Conservation (phyloP, 2,888 invertebrate species). For the Ptychoptera albimana region DNA sequence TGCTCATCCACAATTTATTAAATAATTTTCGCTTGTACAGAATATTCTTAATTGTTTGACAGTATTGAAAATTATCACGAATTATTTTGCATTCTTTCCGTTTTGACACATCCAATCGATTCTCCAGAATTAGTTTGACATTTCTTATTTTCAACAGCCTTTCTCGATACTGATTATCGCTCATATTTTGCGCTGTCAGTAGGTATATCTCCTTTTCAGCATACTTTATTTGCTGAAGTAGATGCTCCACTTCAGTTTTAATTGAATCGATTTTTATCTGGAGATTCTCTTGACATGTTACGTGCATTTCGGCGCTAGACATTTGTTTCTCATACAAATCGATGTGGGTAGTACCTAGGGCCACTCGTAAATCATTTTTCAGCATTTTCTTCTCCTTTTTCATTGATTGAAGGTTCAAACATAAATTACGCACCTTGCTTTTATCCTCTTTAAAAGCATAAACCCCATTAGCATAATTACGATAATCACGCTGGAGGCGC, state of each 20-base stretch:
- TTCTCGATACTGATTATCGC: constrained; percentile 23
- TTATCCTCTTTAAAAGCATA: constrained; percentile 16
- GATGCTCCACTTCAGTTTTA: constrained; percentile 19
- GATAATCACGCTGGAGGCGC: constrained; percentile 25
- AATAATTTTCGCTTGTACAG: constrained; percentile 23
- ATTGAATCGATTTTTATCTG: constrained; percentile 19
- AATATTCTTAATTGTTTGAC: constrained; percentile 20
- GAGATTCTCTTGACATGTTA: constrained; percentile 23
- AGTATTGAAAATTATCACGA: constrained; percentile 19
- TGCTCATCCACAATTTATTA: constrained; percentile 23
- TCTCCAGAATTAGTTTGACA: constrained; percentile 22
- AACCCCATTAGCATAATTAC: constrained; percentile 13
- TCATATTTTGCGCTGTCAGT: constrained; percentile 22
- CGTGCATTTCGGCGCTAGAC: constrained; percentile 20
- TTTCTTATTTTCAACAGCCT: constrained; percentile 19
- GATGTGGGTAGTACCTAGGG: constrained; percentile 19
- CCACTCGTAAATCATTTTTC: constrained; percentile 24
- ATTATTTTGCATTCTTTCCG: constrained; percentile 24
- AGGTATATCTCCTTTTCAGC: constrained; percentile 22
- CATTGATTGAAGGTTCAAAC: constrained; percentile 19
- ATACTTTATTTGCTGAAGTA: constrained; percentile 22
- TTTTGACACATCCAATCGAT: constrained; percentile 23
- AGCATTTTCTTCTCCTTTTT: constrained; percentile 21
- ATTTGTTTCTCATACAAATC: constrained; percentile 16
- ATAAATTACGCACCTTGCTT: constrained; percentile 18